These are phyloP conservation scores for Leptonema lineaticorne DNA, from an alignment of 1,140 invertebrate species.

Conservation along the genomic window DNA sequence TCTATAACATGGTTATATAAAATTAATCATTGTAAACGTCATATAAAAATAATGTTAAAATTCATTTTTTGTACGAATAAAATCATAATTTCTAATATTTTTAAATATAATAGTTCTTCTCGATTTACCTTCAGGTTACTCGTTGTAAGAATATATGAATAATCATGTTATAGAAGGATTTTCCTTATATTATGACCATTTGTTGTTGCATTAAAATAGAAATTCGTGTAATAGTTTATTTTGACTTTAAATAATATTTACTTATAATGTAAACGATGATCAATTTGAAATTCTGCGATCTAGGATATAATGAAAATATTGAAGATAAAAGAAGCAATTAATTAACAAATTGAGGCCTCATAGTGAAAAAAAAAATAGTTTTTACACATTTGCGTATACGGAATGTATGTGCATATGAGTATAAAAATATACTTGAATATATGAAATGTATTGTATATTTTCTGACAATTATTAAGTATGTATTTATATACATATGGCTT, in stretches of 20 bases:
- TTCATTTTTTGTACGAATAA: too few relatives aligned
- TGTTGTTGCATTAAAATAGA: too few relatives aligned
- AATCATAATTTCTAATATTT: too few relatives aligned
- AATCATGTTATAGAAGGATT: too few relatives aligned
- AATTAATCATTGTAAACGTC: too few relatives aligned
- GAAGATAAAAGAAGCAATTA: slow-evolving; percentile 19
- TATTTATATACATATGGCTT: slow-evolving; percentile 6
- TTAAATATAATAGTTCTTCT: too few relatives aligned
- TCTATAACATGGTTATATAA: not conserved
- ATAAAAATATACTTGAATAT: slow-evolving; percentile 5
- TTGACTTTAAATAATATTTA: not conserved
- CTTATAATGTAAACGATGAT: too few relatives aligned
- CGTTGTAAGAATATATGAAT: too few relatives aligned
- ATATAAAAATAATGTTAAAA: too few relatives aligned
- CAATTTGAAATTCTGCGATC: slow-evolving; percentile 4
- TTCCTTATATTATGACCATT: not conserved
- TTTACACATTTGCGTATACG: too few relatives aligned
- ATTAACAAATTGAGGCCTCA: slow-evolving; percentile 16
- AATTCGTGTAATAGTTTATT: not conserved
- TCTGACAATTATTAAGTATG: slow-evolving; percentile 10
- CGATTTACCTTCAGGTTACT: too few relatives aligned
- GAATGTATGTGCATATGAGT: too few relatives aligned
- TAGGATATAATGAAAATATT: slow-evolving; percentile 10
- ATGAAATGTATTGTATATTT: slow-evolving; percentile 12
- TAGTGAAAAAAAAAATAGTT: slow-evolving; percentile 6